Percentiles rank a stretch among this genome's conserved stretches.
phyloP scores from a whole-genome alignment of 2,113 vertebrate species.

The Oenanthe oenanthe region DNA sequence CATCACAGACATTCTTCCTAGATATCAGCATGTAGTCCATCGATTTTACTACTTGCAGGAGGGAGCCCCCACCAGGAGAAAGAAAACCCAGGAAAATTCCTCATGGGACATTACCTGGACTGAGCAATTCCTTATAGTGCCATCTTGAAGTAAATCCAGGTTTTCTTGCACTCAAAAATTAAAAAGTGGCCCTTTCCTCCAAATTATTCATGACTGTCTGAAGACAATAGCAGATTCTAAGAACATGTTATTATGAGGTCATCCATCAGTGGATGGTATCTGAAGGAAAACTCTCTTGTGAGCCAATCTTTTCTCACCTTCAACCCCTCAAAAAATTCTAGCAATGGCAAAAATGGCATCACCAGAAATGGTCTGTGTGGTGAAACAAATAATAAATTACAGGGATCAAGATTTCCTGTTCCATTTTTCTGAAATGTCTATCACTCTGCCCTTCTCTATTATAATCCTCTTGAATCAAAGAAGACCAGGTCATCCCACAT shows the following conservation, averaged over 20 bases:
- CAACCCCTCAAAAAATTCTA: not conserved
- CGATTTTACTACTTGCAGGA: not conserved
- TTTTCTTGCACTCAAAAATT: not conserved
- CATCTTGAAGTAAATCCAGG: not conserved
- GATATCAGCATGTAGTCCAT: not conserved
- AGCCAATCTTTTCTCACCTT: not conserved
- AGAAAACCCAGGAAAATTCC: not conserved
- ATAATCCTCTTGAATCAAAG: not conserved
- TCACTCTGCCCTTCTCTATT: not conserved
- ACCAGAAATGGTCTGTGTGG: not conserved
- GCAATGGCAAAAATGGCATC: not conserved
- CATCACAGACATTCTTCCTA: not conserved
- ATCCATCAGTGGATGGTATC: not conserved
- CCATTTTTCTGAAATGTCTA: not conserved
- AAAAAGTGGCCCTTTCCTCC: not conserved
- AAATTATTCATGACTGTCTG: not conserved
- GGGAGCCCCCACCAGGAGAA: not conserved
- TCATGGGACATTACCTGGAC: accelerated
- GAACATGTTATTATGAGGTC: not conserved
- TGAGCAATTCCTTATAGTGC: not conserved
- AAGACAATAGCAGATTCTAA: not conserved
- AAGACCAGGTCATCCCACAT: not conserved
- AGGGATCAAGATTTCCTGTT: not conserved
- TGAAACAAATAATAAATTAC: not conserved
- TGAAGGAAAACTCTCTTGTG: not conserved